Evolutionary conservation across 2,797 vertebrate species (phyloP), one percentile per base, ranked within the genome.

Genomic region (Pitangus sulphuratus): DNA sequence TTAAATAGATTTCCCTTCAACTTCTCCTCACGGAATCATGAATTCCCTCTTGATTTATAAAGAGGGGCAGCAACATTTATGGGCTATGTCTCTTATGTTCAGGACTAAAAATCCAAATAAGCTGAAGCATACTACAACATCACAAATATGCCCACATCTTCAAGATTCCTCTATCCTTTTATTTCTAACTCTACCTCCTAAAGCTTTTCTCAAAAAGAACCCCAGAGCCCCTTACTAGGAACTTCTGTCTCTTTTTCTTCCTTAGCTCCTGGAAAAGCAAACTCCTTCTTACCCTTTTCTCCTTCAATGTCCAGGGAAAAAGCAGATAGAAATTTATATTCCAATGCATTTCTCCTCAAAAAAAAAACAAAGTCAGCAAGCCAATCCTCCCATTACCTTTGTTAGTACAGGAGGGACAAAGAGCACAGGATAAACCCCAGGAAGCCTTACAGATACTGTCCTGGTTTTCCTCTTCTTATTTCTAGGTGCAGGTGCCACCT

Each of bases 381-480:
- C 9, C 8, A 72, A 14, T 12, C 2, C 4, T 50, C 5, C 13
- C 2, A 4, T 28, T 31, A 39, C 9, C 2, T 44, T 44, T 44
- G 2, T 12, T 15, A 3, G 5, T 19, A 0, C 25, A 92, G 28
- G 3, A 66, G 13, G 76, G 1, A 3, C 13, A 65, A 57, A 72
- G 2, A 87, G 1, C 12, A 44, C 5, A 5, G 30, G 0, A 0
- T 0, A 35, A 33, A 1, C 1, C 1, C 3, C 3, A 47, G 0
- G 0, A 61, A 64, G 5, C 8, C 12, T 7, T 0, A 0, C 0
- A 0, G 22, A 3, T 0, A 6, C 0, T 0, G 5, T 2, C 1
- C 0, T 1, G 1, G 1, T 3, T 28, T 66, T 69, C 20, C 40
- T 39, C 65, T 58, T 30, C 39, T 62, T 25, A 18, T 54, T 87